phyloP scores from a whole-genome alignment of 2,888 invertebrate genomes.

The Loripinus fragilis region DNA sequence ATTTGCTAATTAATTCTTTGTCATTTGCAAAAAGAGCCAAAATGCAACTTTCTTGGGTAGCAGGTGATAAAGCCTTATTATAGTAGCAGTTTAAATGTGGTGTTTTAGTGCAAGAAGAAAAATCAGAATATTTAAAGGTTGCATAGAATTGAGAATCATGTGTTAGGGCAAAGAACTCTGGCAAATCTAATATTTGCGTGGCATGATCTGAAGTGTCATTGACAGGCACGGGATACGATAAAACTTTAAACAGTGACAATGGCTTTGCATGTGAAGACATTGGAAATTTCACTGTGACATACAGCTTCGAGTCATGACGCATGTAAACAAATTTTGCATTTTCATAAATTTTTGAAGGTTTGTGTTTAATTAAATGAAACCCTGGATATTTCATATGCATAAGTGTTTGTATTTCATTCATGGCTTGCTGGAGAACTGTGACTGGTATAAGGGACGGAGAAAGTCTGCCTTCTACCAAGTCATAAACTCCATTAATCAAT shows the following conservation, averaged over 20 bases:
- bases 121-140: background rate
- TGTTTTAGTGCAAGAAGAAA: background rate
- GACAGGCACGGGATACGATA: background rate
- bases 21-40: background rate
- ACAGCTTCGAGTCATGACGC: constrained; percentile 30
- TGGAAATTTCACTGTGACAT: constrained; percentile 34
- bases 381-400: constrained; percentile 39
- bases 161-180: constrained; percentile 10
- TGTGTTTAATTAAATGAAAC: constrained; percentile 29
- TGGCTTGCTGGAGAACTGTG: constrained; percentile 10
- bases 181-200: background rate
- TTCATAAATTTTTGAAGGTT: constrained; percentile 23
- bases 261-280: constrained; percentile 19
- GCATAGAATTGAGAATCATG: background rate
- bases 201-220: background rate
- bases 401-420: constrained; percentile 25
- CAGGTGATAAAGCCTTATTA: background rate
- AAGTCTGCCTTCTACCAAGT: constrained; percentile 41
- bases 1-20: background rate
- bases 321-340: constrained; percentile 28
- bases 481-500: constrained; percentile 37
- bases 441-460: constrained; percentile 36
- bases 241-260: constrained; percentile 2
- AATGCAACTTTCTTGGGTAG: background rate
- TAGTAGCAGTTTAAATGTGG: background rate